Evolutionary conservation across 2,888 invertebrate genomes (phyloP), one percentile per base, ranked within the genome.

Genomic region (Spodoptera picta): DNA sequence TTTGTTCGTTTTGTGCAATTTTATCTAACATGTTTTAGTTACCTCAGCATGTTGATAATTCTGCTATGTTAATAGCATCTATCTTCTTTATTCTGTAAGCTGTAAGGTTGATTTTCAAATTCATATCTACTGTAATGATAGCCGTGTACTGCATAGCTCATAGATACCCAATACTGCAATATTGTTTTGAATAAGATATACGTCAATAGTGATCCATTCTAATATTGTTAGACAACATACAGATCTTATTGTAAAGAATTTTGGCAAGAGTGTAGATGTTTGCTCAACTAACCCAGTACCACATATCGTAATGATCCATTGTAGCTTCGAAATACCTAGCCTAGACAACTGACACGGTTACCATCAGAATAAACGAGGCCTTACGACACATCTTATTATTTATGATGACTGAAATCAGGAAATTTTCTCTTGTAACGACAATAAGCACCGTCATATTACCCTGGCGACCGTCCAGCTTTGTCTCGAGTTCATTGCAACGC

Each of bases 381-480:
- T 52, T 65, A 61, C 66, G 71, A 65, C 63, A 76, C 45, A 67
- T 67, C 47, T 42, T 66, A 73, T 79, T 77, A 77, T 77, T 77
- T 77, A 77, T 73, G 77, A 75, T 61, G 47, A 60, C 47, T 52
- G 72, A 66, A 51, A 69, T 70, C 68, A 61, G 70, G 67, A 73
- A 70, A 71, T 62, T 43, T 66, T 69, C 69, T 71, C 71, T 74
- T 74, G 71, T 77, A 62, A 67, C 65, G 59, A 52, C 71, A 75
- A 42, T 62, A 47, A 64, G 55, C 51, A n/a, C 61, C 31, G 46
- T 52, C 51, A 31, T 55, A 46, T 57, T 24, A 36, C 41, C 10
- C 69, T 79, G 78, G 78, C 80, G 36, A 9, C 3, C 0, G 10
- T 69, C 79, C 79, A 80, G 77, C 50, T 41, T 73, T 64, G 65